These are phyloP conservation scores for Pavo muticus DNA, from an alignment of 2,113 vertebrate species.

Conservation along the genomic window DNA sequence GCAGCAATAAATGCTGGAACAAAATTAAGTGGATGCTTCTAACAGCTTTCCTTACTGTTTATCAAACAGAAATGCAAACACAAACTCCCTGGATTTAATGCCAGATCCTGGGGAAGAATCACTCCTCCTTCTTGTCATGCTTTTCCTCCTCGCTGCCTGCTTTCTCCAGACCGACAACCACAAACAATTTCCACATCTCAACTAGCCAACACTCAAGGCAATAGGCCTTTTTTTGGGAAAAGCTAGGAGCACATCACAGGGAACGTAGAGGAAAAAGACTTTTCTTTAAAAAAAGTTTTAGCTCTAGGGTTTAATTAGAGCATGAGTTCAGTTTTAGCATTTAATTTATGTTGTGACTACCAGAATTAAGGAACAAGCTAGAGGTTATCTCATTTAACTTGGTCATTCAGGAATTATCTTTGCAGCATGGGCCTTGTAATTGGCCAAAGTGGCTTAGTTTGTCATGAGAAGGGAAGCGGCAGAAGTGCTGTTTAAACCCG, in stretches of 20 bases:
- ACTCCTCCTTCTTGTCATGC: neutral
- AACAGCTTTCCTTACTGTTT: neutral
- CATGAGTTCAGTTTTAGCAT: neutral
- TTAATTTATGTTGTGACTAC: neutral
- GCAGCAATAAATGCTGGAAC: neutral
- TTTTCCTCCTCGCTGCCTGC: neutral
- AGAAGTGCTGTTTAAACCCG: neutral
- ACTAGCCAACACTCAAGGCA: neutral
- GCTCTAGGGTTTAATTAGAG: neutral
- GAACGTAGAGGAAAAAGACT: neutral
- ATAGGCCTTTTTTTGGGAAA: neutral
- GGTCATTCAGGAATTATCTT: neutral
- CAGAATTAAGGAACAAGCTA: neutral
- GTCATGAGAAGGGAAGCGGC: neutral
- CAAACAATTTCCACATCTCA: neutral
- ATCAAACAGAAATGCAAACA: neutral
- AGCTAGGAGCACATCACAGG: neutral
- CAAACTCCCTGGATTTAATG: neutral
- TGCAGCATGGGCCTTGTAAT: neutral
- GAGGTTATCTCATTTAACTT: neutral
- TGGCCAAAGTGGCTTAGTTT: neutral
- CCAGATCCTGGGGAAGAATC: neutral
- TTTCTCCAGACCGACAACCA: neutral
- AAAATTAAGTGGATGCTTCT: neutral
- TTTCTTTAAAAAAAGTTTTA: neutral